These are phyloP conservation scores for Ceuthmochares aereus DNA, from an alignment of 2,113 vertebrate genomes.

Conservation along the genomic window DNA sequence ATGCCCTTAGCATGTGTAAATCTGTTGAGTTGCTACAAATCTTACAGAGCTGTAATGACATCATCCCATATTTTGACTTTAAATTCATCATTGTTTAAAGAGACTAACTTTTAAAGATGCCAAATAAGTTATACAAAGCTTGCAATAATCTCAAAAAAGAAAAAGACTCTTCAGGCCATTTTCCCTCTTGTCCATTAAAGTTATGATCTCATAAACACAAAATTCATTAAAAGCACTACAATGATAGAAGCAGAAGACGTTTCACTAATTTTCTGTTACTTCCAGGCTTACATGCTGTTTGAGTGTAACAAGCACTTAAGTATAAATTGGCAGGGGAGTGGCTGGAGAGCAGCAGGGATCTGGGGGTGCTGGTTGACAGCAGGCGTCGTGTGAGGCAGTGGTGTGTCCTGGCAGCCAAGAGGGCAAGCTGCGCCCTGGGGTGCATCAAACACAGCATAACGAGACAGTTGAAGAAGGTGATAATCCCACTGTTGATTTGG, in stretches of 20 bases:
- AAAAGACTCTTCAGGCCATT: not conserved
- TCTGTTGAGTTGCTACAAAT: not conserved
- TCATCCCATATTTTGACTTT: not conserved
- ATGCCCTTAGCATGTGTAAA: not conserved
- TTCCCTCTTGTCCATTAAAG: not conserved
- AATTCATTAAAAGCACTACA: not conserved
- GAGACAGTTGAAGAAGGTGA: not conserved
- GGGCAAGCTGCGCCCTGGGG: not conserved
- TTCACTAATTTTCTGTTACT: not conserved
- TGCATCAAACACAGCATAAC: not conserved
- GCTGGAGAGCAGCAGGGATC: not conserved
- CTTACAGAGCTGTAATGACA: not conserved
- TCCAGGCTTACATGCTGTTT: not conserved
- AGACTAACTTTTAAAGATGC: not conserved
- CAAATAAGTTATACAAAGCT: not conserved
- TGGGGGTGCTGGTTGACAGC: rapidly evolving
- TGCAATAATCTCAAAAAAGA: not conserved
- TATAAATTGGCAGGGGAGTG: rapidly evolving
- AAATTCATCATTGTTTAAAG: not conserved
- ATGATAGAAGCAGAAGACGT: not conserved
- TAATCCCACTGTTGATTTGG: rapidly evolving
- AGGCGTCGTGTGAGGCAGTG: not conserved
- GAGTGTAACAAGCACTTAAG: rapidly evolving
- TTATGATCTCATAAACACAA: not conserved
- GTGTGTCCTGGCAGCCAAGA: not conserved